phyloP scores from a whole-genome alignment of 2,113 vertebrate genomes.

The Corynorhinus townsendii region DNA sequence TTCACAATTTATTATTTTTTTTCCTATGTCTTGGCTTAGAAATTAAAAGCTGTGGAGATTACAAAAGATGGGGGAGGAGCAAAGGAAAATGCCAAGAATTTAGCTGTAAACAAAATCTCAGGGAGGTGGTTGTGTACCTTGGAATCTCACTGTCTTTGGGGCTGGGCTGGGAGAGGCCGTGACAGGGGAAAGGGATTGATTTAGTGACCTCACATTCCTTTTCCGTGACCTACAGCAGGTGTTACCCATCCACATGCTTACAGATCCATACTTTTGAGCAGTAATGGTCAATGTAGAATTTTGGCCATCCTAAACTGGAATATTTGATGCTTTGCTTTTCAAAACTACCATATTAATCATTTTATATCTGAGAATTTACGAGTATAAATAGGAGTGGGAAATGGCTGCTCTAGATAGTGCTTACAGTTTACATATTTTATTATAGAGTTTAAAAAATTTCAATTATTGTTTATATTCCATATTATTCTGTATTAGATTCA shows the following conservation, averaged over 20 bases:
- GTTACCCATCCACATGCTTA: not conserved
- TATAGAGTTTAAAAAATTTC: not conserved
- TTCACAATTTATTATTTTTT: conserved; percentile 26
- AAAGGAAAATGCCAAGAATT: conserved; percentile 62
- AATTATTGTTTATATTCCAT: not conserved
- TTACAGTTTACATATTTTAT: not conserved
- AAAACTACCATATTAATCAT: not conserved
- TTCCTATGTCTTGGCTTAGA: conserved; percentile 5
- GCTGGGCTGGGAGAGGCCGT: not conserved
- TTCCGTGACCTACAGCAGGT: not conserved
- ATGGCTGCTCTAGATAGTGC: not conserved
- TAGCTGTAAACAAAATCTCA: conserved; percentile 14
- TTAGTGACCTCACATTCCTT: not conserved
- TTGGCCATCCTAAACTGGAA: not conserved
- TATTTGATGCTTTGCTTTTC: not conserved
- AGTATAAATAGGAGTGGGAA: not conserved
- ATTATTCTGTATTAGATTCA: not conserved
- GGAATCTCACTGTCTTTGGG: not conserved
- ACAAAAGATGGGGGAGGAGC: conserved; percentile 53
- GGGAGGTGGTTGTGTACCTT: conserved; percentile 15
- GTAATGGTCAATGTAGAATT: not conserved
- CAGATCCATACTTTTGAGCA: not conserved
- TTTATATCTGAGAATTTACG: conserved; percentile 9
- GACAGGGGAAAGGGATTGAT: not conserved
- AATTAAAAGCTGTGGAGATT: conserved; percentile 48